These are phyloP conservation scores for Phyllostomus discolor DNA, from an alignment of 2,113 vertebrate genomes.

Conservation along the genomic window DNA sequence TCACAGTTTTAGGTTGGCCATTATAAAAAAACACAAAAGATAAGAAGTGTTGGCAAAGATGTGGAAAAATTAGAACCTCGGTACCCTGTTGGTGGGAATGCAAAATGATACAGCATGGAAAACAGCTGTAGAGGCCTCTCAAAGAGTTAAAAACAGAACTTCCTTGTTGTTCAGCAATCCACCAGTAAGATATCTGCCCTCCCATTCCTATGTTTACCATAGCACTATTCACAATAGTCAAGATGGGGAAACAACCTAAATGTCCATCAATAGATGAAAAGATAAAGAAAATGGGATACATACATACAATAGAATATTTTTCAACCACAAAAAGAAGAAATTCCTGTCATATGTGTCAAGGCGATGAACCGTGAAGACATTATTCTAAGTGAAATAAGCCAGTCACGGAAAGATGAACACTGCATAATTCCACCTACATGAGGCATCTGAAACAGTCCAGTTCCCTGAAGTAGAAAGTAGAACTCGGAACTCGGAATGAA, in stretches of 20 bases:
- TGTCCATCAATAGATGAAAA: neutral
- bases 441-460: neutral
- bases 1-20: neutral
- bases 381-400: neutral
- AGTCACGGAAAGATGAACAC: neutral
- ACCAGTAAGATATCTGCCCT: neutral
- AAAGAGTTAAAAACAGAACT: neutral
- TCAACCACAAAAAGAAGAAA: neutral
- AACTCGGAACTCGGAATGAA: neutral
- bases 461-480: neutral
- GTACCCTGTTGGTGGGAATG: neutral
- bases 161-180: neutral
- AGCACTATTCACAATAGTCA: neutral
- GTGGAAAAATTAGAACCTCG: neutral
- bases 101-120: neutral
- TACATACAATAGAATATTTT: neutral
- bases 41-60: neutral
- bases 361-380: neutral
- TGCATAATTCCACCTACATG: neutral
- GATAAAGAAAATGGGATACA: neutral
- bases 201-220: neutral
- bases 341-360: neutral
- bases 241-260: neutral
- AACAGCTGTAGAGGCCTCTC: neutral
- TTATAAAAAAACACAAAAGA: neutral